Percentiles rank a stretch among this genome's conserved stretches.
These are phyloP conservation scores for Epizoanthus fatuus DNA, from an alignment of 92 coral and sea anemone species.

Conservation along the genomic window DNA sequence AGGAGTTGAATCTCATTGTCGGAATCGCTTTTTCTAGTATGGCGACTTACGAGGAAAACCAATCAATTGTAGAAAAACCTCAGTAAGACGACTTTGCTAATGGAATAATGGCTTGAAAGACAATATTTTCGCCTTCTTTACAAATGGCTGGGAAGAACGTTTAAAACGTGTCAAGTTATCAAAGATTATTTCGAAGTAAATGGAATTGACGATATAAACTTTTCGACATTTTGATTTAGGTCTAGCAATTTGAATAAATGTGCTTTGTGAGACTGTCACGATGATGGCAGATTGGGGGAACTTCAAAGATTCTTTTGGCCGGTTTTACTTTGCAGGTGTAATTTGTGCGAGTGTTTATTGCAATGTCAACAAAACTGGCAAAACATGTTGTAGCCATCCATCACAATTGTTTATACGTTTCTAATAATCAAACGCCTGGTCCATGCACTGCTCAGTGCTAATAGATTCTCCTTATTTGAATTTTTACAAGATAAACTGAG, in stretches of 20 bases:
- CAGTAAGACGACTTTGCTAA: not conserved
- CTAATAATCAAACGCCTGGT: not conserved
- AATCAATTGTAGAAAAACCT: not conserved
- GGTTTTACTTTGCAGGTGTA: conserved; percentile 4
- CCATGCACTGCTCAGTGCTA: not conserved
- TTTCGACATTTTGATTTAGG: conserved; percentile 6
- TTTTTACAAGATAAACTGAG: not conserved
- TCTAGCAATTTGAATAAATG: not conserved
- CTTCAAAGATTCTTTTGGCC: not conserved
- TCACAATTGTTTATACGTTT: not conserved
- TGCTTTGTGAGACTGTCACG: not conserved
- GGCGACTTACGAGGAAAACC: too few species aligned
- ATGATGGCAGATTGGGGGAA: not conserved
- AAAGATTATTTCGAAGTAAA: not conserved
- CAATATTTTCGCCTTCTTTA: not conserved
- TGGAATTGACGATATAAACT: not conserved
- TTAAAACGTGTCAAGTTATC: not conserved
- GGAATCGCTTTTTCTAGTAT: too few species aligned
- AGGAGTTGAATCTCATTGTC: too few species aligned
- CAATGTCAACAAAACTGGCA: conserved; percentile 27
- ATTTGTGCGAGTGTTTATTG: not conserved
- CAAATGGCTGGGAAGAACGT: not conserved
- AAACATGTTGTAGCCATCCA: not conserved
- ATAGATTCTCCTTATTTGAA: conserved; percentile 3
- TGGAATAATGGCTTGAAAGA: not conserved